These are phyloP conservation scores for Cephus pulcher DNA, from an alignment of 2,888 invertebrate species.

Conservation along the genomic window DNA sequence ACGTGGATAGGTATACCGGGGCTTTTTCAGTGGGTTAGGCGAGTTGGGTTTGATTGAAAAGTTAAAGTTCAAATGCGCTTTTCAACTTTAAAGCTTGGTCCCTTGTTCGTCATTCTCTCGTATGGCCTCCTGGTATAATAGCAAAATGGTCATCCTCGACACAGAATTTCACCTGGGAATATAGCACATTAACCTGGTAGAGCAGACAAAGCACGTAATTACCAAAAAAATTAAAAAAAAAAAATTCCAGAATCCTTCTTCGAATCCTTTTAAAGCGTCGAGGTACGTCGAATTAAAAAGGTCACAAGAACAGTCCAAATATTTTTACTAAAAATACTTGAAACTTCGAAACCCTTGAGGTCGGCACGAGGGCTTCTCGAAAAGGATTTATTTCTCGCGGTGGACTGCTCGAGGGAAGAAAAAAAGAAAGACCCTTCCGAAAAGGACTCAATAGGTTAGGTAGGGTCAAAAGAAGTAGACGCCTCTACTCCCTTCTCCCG, in stretches of 20 bases:
- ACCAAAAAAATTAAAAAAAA: background rate
- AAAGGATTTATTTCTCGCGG: constrained; percentile 44
- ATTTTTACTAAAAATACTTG: constrained; percentile 45
- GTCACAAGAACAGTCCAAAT: constrained; percentile 41
- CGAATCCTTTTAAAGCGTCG: background rate
- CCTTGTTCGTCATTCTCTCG: background rate
- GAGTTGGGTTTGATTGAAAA: background rate
- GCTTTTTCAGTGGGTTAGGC: background rate
- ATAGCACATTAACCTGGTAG: background rate
- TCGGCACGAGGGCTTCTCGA: constrained; percentile 16
- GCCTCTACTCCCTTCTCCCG: constrained; percentile 1
- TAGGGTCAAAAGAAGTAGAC: background rate
- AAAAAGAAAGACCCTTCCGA: constrained; percentile 8
- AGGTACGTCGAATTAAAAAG: constrained; percentile 37
- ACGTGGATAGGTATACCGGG: background rate
- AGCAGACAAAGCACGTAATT: background rate
- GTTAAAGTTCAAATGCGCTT: constrained; percentile 2
- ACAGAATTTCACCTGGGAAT: background rate
- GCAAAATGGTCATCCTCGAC: background rate
- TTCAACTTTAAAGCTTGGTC: background rate
- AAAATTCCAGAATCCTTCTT: background rate
- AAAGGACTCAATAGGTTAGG: background rate
- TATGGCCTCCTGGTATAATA: background rate
- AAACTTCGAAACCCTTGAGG: constrained; percentile 36
- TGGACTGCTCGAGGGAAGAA: constrained; percentile 12